Evolutionary conservation across 2,797 vertebrate genomes (phyloP).

Genomic region (Odontamblyopus lacepedii): DNA sequence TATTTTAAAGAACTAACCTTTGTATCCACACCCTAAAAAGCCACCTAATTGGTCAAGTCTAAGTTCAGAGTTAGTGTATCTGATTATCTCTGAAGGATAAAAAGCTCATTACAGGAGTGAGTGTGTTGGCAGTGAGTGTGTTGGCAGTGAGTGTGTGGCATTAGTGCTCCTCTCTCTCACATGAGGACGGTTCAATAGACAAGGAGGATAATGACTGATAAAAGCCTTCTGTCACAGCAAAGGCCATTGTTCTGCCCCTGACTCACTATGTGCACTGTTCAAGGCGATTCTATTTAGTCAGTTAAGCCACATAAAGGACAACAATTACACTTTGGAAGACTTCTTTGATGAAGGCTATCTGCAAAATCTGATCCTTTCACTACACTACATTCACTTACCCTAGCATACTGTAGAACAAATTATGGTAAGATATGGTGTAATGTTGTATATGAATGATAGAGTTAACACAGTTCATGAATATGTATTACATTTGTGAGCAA

Average conservation of each 20-base stretch:
- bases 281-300: constrained; percentile 14
- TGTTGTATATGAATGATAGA: background rate
- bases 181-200: constrained; percentile 34
- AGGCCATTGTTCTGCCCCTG: constrained; percentile 33
- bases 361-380: background rate
- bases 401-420: background rate
- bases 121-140: background rate
- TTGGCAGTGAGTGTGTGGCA: constrained; percentile 2
- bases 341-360: background rate
- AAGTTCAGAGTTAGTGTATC: background rate
- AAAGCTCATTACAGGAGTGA: background rate
- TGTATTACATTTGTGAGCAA: background rate
- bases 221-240: constrained; percentile 39
- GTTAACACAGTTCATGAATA: background rate
- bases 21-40: background rate
- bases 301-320: background rate
- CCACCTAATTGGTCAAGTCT: background rate
- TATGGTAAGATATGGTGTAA: background rate
- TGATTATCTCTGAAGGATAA: constrained; percentile 1
- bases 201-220: constrained; percentile 29
- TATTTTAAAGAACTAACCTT: background rate
- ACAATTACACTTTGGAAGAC: background rate
- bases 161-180: constrained; percentile 21
- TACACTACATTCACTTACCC: background rate
- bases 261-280: constrained; percentile 3